Evolutionary conservation across 2,113 vertebrate genomes (phyloP), one percentile per base, ranked within the genome.

Genomic region (Lanius ludovicianus): DNA sequence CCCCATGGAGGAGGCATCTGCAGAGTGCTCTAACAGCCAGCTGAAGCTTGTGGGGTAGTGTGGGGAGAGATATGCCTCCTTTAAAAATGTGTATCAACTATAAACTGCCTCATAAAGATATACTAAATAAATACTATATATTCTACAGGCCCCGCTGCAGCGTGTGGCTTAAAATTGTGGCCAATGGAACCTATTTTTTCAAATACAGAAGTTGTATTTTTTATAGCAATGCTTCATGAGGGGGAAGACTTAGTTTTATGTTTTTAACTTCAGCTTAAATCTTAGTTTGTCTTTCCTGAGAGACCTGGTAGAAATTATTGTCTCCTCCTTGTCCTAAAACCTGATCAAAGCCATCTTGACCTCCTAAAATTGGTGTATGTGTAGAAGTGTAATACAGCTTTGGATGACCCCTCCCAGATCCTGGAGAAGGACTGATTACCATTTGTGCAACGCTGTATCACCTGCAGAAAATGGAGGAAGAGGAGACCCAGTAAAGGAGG

Each of bases 151-250:
- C 76, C n/a, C 76, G 55, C 68, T 63, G 31, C 28, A 78, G 25
- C 44, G 86, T 71, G 77, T 44, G 82, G 87, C 76, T 94, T 93
- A 73, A 94, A 84, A 89, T 74, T 75, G 37, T 90, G 93, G 83
- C 92, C 50, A 50, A 55, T 63, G 6, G 93, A 85, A 83, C 24
- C 2, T 96, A 93, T 96, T 91, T 93, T 96, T 96, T 90, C 69
- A 91, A 91, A 83, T 68, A 68, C 46, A 96, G 53, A 87, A 87
- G 57, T 62, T 85, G 71, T 96, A 96, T 97, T 97, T 97, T 96
- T 96, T 96, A 90, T 94, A 96, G 22, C 17, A 84, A 9, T 90
- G n/a, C 28, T 89, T 84, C 82, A 19, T 59, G 73, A 90, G 47
- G 39, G 73, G 28, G 57, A 82, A 59, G 69, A 75, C 69, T 87